Conservation (phyloP, 1,140 invertebrate species). For the Plectus sambesii region DNA sequence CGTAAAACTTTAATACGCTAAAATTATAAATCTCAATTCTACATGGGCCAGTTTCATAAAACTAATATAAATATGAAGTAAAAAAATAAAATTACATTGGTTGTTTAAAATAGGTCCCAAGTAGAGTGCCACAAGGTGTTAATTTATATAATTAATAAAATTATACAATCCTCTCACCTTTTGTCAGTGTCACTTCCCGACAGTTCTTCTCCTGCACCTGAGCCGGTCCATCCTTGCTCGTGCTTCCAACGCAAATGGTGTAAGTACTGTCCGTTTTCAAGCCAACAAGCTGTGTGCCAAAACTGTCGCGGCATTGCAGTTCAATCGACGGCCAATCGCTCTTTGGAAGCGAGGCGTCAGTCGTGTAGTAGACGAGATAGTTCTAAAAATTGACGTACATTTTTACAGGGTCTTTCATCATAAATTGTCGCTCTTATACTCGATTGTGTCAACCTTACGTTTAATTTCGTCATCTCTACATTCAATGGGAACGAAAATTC, state of each 20-base stretch:
- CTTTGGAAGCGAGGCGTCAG: conserved; percentile 26
- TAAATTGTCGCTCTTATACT: too few species aligned
- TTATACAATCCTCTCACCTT: conserved; percentile 14
- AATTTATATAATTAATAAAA: conserved; percentile 4
- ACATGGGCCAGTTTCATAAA: too few species aligned
- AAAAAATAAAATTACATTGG: too few species aligned
- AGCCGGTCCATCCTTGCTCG: conserved; percentile 19
- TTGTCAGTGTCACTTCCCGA: conserved; percentile 25
- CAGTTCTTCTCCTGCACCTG: conserved; percentile 28
- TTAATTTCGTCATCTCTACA: too few species aligned
- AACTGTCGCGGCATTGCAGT: conserved; percentile 33
- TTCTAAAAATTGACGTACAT: conserved; percentile 30
- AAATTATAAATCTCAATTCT: too few species aligned
- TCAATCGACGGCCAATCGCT: conserved; percentile 27
- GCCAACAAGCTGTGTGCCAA: conserved; percentile 23
- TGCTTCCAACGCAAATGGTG: conserved; percentile 31
- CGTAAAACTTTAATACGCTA: too few species aligned
- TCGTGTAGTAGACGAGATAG: conserved; percentile 36
- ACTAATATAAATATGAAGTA: too few species aligned
- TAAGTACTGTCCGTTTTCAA: conserved; percentile 33
- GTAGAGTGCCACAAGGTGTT: too few species aligned
- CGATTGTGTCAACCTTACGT: too few species aligned
- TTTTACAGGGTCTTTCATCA: too few species aligned
- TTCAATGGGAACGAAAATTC: too few species aligned
- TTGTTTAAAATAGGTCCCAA: too few species aligned